phyloP scores from a whole-genome alignment of 2,797 vertebrate species.

The Anguilla pacifica region DNA sequence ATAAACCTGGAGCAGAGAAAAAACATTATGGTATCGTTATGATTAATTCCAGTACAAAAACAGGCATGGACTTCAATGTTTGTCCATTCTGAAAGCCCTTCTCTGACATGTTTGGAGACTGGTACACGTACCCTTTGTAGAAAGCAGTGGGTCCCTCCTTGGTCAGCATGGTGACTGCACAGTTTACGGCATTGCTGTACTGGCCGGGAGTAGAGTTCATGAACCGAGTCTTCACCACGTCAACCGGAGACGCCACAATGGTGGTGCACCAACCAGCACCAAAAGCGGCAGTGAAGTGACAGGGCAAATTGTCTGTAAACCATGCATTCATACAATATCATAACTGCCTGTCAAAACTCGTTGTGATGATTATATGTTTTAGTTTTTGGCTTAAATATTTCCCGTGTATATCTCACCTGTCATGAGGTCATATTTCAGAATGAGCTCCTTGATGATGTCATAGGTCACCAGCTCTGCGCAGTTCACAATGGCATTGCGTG shows the following conservation, averaged over 20 bases:
- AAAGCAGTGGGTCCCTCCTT: slow-evolving; percentile 82
- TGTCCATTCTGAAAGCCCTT: neutral
- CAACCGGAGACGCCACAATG: slow-evolving; percentile 88
- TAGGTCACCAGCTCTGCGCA: slow-evolving; percentile 96
- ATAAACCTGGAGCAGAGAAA: slow-evolving; percentile 71
- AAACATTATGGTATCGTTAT: neutral
- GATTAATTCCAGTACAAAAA: neutral
- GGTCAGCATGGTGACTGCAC: slow-evolving; percentile 77
- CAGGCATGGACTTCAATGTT: neutral
- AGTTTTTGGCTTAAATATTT: no score
- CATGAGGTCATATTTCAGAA: slow-evolving; percentile 83
- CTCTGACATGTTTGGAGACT: neutral
- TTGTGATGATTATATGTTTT: neutral
- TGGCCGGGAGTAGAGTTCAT: slow-evolving; percentile 82
- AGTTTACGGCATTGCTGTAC: slow-evolving; percentile 79
- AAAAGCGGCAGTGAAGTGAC: slow-evolving; percentile 89
- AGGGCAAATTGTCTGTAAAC: slow-evolving; percentile 83
- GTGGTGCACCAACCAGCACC: slow-evolving; percentile 92
- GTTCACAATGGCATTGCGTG: slow-evolving; percentile 91
- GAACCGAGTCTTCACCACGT: slow-evolving; percentile 92
- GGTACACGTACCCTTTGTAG: slow-evolving; percentile 82
- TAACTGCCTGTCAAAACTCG: neutral
- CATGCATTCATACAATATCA: neutral
- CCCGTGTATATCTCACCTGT: slow-evolving; percentile 69
- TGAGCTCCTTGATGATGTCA: slow-evolving; percentile 88